Evolutionary conservation across 2,888 invertebrate genomes (phyloP).

Genomic region (Miltochrista miniata): DNA sequence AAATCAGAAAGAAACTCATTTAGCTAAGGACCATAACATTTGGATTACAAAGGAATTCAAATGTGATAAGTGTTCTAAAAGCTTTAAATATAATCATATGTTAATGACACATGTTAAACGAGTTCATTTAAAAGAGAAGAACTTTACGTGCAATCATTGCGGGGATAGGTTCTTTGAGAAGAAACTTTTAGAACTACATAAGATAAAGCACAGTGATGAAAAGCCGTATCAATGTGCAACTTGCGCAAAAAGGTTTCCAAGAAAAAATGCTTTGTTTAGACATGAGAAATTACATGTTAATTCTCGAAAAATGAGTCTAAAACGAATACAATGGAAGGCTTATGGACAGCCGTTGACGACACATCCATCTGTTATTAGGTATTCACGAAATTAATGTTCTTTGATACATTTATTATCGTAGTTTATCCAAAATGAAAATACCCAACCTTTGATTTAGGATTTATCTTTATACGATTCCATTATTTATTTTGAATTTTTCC

Average conservation of each 20-base stretch:
- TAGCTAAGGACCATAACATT: slow-evolving; percentile 14
- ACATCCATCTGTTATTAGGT: not conserved
- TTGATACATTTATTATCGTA: too few species aligned
- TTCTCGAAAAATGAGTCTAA: not conserved
- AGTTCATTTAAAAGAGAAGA: slow-evolving; percentile 49
- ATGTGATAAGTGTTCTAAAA: slow-evolving; percentile 14
- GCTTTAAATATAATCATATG: slow-evolving; percentile 14
- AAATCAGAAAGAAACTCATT: slow-evolving; percentile 18
- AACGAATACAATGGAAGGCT: not conserved
- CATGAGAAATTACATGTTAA: slow-evolving; percentile 11
- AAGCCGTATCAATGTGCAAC: slow-evolving; percentile 27
- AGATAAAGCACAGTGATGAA: slow-evolving; percentile 32
- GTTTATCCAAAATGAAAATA: too few species aligned
- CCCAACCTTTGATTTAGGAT: too few species aligned
- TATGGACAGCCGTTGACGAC: not conserved
- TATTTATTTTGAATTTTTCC: too few species aligned
- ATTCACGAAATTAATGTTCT: too few species aligned
- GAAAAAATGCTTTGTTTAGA: slow-evolving; percentile 16
- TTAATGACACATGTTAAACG: slow-evolving; percentile 34
- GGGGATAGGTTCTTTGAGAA: slow-evolving; percentile 42
- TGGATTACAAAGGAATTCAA: slow-evolving; percentile 15
- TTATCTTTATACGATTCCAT: too few species aligned
- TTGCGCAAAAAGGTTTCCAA: slow-evolving; percentile 27
- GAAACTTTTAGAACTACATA: slow-evolving; percentile 38
- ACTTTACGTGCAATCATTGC: slow-evolving; percentile 46